phyloP scores from a whole-genome alignment of 1,140 invertebrate genomes.

The Bombus consobrinus region DNA sequence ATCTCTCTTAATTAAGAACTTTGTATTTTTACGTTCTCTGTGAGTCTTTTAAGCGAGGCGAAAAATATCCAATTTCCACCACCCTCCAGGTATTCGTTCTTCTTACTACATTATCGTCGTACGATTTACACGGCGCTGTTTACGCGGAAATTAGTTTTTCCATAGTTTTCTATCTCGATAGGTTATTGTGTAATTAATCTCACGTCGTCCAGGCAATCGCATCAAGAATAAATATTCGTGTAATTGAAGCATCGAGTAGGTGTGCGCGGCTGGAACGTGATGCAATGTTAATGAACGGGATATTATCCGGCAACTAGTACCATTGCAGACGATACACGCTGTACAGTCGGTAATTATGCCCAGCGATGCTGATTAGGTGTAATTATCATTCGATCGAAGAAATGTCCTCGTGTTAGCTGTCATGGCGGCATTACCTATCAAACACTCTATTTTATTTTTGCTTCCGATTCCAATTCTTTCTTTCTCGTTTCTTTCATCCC shows the following conservation, averaged over 20 bases:
- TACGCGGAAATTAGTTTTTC: neutral
- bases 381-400: conserved; percentile 65
- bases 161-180: conserved; percentile 3
- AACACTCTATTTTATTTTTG: neutral
- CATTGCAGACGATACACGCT: conserved; percentile 54
- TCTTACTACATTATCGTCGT: no score
- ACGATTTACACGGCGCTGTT: neutral
- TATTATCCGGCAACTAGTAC: conserved; percentile 63
- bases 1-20: no score
- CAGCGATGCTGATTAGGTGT: conserved; percentile 58
- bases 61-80: no score
- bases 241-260: conserved; percentile 60
- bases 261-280: conserved; percentile 56
- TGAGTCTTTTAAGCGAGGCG: no score
- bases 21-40: no score
- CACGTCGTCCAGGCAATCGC: conserved; percentile 5
- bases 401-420: conserved; percentile 58
- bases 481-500: neutral
- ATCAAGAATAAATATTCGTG: conserved; percentile 45
- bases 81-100: no score
- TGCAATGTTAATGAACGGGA: conserved; percentile 63
- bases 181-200: conserved; percentile 49
- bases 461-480: neutral
- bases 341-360: conserved; percentile 47
- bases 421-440: neutral